A percentile compares a stretch with the other conserved stretches of the same genome.
Evolutionary conservation across 2,113 vertebrate genomes (phyloP).

Genomic region (Mystacornis crossleyi): DNA sequence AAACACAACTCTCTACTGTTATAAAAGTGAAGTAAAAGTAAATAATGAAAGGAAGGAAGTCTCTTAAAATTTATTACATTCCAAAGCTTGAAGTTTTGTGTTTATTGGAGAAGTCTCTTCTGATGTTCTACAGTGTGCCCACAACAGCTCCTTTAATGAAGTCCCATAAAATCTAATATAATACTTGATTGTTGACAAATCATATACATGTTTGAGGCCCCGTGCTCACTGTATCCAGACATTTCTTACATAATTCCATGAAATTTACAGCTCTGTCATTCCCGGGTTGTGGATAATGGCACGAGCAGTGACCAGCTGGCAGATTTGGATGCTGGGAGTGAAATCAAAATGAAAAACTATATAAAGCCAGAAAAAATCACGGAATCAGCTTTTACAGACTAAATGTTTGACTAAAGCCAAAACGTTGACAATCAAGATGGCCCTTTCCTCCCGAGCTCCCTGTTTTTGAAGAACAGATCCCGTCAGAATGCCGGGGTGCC

Average conservation of each 20-base stretch:
- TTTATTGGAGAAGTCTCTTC: constrained; percentile 85
- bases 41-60: constrained; percentile 89
- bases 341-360: constrained; percentile 52
- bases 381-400: constrained; percentile 47
- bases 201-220: constrained; percentile 66
- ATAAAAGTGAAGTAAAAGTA: constrained; percentile 85
- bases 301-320: constrained; percentile 48
- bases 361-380: constrained; percentile 41
- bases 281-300: neutral
- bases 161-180: constrained; percentile 86
- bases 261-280: constrained; percentile 44
- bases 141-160: constrained; percentile 89
- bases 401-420: constrained; percentile 8
- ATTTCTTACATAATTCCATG: constrained; percentile 50
- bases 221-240: neutral
- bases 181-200: constrained; percentile 86
- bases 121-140: constrained; percentile 87
- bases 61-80: constrained; percentile 95
- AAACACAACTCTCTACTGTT: constrained; percentile 83
- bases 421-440: neutral
- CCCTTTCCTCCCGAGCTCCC: neutral
- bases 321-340: constrained; percentile 24
- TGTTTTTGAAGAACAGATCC: neutral
- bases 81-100: constrained; percentile 83
- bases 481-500: neutral